phyloP scores from a whole-genome alignment of 1,140 invertebrate species.

The Euwallacea similis region DNA sequence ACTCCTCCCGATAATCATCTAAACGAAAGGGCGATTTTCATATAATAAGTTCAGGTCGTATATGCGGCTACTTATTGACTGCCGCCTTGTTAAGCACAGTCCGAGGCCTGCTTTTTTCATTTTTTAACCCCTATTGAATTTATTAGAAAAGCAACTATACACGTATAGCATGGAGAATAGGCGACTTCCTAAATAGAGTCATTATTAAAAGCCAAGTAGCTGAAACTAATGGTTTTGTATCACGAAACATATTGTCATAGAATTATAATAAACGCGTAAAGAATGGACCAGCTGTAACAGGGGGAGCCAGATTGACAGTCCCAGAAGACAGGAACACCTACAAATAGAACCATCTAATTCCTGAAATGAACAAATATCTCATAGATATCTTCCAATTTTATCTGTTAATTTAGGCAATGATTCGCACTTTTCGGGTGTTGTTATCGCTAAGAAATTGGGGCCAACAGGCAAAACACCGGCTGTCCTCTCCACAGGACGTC shows the following conservation, averaged over 20 bases:
- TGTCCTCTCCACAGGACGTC: conserved; percentile 11
- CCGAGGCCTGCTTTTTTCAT: too few species aligned
- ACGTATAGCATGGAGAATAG: conserved; percentile 1
- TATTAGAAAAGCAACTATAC: background rate
- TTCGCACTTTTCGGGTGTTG: background rate
- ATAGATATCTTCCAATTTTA: background rate
- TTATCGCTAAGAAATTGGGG: conserved; percentile 5
- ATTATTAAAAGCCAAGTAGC: background rate
- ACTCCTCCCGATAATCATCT: too few species aligned
- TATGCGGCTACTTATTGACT: too few species aligned
- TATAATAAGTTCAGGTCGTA: too few species aligned
- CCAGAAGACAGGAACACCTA: too few species aligned
- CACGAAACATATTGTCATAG: background rate
- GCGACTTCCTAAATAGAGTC: conserved; percentile 2
- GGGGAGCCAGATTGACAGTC: too few species aligned
- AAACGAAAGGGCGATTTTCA: too few species aligned
- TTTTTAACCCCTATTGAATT: background rate
- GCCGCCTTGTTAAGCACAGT: too few species aligned
- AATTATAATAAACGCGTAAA: background rate
- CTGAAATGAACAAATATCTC: too few species aligned
- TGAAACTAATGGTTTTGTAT: background rate
- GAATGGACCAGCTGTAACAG: too few species aligned
- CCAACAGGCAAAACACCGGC: conserved; percentile 1
- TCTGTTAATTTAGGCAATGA: conserved; percentile 4
- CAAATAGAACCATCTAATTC: too few species aligned